Evolutionary conservation across 2,888 invertebrate species (phyloP).

Genomic region (Clivina fossor): DNA sequence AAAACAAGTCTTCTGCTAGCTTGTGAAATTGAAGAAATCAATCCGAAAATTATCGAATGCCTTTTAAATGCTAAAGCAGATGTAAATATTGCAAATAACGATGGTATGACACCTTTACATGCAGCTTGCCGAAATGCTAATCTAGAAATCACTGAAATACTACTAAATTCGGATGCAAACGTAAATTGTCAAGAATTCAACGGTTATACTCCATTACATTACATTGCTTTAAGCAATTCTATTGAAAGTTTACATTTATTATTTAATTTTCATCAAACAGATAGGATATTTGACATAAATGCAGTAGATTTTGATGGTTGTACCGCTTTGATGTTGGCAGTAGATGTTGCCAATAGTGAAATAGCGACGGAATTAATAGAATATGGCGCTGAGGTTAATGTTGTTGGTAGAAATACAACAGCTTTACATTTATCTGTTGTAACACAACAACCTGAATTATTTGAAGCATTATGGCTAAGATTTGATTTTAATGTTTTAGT

Average conservation of each 20-base stretch:
- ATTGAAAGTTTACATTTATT: constrained; percentile 3
- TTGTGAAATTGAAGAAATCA: constrained; percentile 11
- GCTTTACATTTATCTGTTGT: constrained; percentile 32
- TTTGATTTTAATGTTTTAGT: constrained; percentile 11
- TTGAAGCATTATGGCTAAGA: constrained; percentile 22
- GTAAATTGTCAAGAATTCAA: constrained; percentile 11
- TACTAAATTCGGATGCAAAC: constrained; percentile 3
- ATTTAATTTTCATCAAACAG: constrained; percentile 1
- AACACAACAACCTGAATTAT: constrained; percentile 16
- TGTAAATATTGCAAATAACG: constrained; percentile 25
- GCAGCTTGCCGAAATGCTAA: constrained; percentile 13
- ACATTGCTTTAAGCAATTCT: constrained; percentile 23
- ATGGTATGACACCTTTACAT: constrained; percentile 28
- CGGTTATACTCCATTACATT: constrained; percentile 27
- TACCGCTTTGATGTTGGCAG: constrained; percentile 31
- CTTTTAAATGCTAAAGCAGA: constrained; percentile 22
- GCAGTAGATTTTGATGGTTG: constrained; percentile 19
- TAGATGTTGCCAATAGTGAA: constrained; percentile 24
- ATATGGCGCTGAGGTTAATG: constrained; percentile 28
- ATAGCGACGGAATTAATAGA: constrained; percentile 22
- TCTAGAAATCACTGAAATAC: constrained; percentile 13
- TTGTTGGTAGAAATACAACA: constrained; percentile 24
- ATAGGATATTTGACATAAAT: constrained; percentile 16
- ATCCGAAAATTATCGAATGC: constrained; percentile 5
- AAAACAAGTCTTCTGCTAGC: constrained; percentile 25